These are phyloP conservation scores for Zoroaster sp. DNA, from an alignment of 53 echinoderm and acorn worm species.

Conservation along the genomic window DNA sequence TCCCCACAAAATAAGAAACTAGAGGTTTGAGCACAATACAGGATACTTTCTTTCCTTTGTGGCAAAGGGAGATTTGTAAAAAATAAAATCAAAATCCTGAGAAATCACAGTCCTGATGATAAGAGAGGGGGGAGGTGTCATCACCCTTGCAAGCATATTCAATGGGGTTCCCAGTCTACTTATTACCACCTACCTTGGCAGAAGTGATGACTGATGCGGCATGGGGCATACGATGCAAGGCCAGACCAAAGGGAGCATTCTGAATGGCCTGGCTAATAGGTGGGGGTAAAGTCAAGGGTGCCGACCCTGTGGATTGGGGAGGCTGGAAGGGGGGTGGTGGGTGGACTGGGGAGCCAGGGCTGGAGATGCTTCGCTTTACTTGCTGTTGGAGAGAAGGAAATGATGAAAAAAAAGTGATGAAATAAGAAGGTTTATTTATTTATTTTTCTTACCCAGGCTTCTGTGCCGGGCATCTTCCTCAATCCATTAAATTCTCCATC, in stretches of 20 bases:
- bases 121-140: background rate
- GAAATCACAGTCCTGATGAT: no score
- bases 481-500: no score
- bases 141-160: background rate
- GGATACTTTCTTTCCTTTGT: no score
- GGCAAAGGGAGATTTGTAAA: no score
- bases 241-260: constrained; percentile 60
- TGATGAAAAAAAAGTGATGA: background rate
- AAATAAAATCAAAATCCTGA: no score
- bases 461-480: background rate
- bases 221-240: constrained; percentile 54
- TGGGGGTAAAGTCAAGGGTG: constrained; percentile 26
- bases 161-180: background rate
- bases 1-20: no score
- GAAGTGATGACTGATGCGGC: constrained; percentile 83
- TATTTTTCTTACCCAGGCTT: no score
- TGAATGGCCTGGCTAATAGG: constrained; percentile 45
- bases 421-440: no score
- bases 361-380: constrained; percentile 83
- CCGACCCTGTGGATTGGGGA: constrained; percentile 27
- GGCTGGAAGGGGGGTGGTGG: constrained; percentile 53
- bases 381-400: constrained; percentile 45
- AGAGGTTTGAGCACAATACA: no score
- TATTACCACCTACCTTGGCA: constrained; percentile 57
- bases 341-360: constrained; percentile 84